These are phyloP conservation scores for Deilephila porcellus DNA, from an alignment of 2,888 invertebrate species.

Conservation along the genomic window DNA sequence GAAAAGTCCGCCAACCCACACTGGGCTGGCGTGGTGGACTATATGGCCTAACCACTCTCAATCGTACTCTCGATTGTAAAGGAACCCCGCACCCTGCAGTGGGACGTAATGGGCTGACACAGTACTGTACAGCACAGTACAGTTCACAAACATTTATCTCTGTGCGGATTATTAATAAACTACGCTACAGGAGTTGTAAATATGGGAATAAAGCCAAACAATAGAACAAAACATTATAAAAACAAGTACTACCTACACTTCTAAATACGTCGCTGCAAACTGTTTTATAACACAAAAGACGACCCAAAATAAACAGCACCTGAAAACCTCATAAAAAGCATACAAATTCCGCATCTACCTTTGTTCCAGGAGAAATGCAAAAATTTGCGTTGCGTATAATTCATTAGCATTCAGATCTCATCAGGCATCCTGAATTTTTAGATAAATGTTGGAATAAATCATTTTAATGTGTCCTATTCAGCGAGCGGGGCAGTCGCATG, in stretches of 20 bases:
- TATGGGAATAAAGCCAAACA: neutral
- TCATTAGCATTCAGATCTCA: conserved; percentile 48
- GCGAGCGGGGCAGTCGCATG: neutral
- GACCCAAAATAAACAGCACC: conserved; percentile 9
- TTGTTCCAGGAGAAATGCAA: conserved; percentile 17
- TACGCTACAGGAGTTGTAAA: too few relatives aligned
- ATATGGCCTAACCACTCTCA: too few relatives aligned
- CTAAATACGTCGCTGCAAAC: too few relatives aligned
- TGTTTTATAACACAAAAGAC: neutral
- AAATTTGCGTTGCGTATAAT: conserved; percentile 31
- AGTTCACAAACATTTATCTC: too few relatives aligned
- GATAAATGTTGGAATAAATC: conserved; percentile 51
- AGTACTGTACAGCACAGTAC: too few relatives aligned
- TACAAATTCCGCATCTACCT: neutral
- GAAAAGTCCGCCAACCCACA: too few relatives aligned
- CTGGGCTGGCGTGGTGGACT: too few relatives aligned
- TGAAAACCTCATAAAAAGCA: conserved; percentile 19
- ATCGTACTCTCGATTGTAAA: too few relatives aligned
- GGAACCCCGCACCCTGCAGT: too few relatives aligned
- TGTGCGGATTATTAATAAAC: too few relatives aligned
- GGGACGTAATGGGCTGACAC: too few relatives aligned
- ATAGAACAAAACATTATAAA: neutral
- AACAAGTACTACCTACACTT: neutral
- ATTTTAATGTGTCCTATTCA: conserved; percentile 51
- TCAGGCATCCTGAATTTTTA: conserved; percentile 43